Evolutionary conservation across 2,797 vertebrate genomes (phyloP).

Genomic region (Aselliscus stoliczkanus): DNA sequence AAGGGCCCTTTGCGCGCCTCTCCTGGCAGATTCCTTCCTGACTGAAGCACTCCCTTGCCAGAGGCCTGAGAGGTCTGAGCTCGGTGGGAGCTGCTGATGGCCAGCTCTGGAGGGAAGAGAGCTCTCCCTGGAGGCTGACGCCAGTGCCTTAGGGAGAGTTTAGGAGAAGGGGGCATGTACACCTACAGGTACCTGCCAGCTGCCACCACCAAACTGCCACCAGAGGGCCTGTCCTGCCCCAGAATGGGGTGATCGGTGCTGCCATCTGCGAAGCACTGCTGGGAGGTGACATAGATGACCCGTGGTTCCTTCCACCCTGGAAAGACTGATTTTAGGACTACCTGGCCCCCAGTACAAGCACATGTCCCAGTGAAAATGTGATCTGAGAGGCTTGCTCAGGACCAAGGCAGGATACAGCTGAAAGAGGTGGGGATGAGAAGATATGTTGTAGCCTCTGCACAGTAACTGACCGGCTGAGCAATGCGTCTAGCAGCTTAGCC

Average conservation of each 20-base stretch:
- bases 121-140: not conserved
- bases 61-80: not conserved
- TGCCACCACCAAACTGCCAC: not conserved
- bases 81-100: not conserved
- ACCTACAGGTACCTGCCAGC: not conserved
- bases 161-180: accelerated
- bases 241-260: not conserved
- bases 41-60: accelerated
- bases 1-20: not conserved
- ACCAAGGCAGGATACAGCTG: not conserved
- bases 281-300: accelerated
- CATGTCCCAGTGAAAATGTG: accelerated
- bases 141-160: not conserved
- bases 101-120: not conserved
- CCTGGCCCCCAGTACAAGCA: not conserved
- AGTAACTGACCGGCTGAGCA: not conserved
- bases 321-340: not conserved
- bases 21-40: not conserved
- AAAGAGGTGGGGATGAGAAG: not conserved
- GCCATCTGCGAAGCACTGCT: not conserved
- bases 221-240: not conserved
- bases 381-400: not conserved
- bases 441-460: not conserved
- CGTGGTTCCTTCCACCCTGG: not conserved
- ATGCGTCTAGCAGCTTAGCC: not conserved